Evolutionary conservation across 2,113 vertebrate genomes (phyloP).

Genomic region (Gopherus flavomarginatus): DNA sequence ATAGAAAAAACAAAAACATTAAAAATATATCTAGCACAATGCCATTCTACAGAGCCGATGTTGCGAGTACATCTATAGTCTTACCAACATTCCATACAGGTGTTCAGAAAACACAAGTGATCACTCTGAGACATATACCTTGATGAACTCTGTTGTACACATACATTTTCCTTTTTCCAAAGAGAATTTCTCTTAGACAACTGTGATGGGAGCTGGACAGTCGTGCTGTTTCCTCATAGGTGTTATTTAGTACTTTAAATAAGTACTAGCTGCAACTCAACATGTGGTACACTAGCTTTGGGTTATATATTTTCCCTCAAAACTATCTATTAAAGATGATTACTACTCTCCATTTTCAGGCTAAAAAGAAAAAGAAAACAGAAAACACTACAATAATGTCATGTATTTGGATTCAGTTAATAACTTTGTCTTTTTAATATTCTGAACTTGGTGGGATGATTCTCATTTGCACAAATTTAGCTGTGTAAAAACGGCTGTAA

Average conservation of each 20-base stretch:
- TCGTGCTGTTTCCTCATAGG: conserved; percentile 54
- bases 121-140: not conserved
- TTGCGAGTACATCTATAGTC: not conserved
- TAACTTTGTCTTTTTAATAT: not conserved
- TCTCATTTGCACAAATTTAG: not conserved
- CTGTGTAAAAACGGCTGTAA: not conserved
- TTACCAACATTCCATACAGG: not conserved
- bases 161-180: conserved; percentile 4
- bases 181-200: conserved; percentile 10
- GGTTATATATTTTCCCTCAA: conserved; percentile 53
- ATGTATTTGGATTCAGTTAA: not conserved
- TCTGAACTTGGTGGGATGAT: not conserved
- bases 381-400: not conserved
- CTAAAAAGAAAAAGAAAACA: not conserved
- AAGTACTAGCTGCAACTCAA: conserved; percentile 40
- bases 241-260: conserved; percentile 56
- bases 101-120: not conserved
- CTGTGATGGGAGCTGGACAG: conserved; percentile 56
- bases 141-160: conserved; percentile 18
- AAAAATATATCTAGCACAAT: not conserved
- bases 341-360: conserved; percentile 11
- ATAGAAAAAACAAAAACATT: conserved; percentile 29
- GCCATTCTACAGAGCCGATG: not conserved
- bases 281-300: conserved; percentile 29
- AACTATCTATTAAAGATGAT: conserved; percentile 22